Conservation (phyloP, 2,797 vertebrate genomes). For the Anabas testudineus region DNA sequence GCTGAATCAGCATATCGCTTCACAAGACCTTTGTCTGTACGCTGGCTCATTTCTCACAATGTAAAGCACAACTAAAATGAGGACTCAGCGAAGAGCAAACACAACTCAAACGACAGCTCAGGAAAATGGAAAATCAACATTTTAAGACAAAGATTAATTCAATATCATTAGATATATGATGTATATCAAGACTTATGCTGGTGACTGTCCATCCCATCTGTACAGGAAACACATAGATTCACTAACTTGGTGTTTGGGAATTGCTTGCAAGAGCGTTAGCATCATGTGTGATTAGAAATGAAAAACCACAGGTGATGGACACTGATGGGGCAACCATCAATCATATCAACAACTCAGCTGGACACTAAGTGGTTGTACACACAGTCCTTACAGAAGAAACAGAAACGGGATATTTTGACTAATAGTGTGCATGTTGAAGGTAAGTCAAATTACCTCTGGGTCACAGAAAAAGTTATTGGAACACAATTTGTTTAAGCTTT, state of each 20-base stretch:
- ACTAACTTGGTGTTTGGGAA: not conserved
- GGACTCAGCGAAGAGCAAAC: constrained; percentile 12
- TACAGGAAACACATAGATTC: constrained; percentile 4
- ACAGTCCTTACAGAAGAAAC: constrained; percentile 40
- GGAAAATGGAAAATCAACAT: not conserved
- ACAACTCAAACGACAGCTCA: too few relatives aligned
- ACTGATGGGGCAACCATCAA: constrained; percentile 19
- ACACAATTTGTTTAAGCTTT: constrained; percentile 54
- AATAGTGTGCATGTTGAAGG: constrained; percentile 49
- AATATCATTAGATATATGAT: too few relatives aligned
- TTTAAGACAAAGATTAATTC: not conserved
- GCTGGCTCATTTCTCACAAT: constrained; percentile 8
- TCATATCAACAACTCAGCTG: constrained; percentile 45
- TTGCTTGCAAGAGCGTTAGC: constrained; percentile 1
- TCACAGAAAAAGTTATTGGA: constrained; percentile 64
- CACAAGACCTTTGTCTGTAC: constrained; percentile 58
- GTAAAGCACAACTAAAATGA: constrained; percentile 11
- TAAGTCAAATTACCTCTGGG: constrained; percentile 63
- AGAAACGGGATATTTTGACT: constrained; percentile 67
- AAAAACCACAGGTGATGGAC: constrained; percentile 13
- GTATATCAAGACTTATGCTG: too few relatives aligned
- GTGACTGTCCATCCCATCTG: constrained; percentile 13
- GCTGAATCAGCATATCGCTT: constrained; percentile 64
- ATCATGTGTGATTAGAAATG: constrained; percentile 28
- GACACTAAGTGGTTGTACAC: constrained; percentile 43